A percentile compares a stretch with the other conserved stretches of the same genome.
These are phyloP conservation scores for Umimayanthus kanabou DNA, from an alignment of 92 coral and sea anemone species.

Conservation along the genomic window DNA sequence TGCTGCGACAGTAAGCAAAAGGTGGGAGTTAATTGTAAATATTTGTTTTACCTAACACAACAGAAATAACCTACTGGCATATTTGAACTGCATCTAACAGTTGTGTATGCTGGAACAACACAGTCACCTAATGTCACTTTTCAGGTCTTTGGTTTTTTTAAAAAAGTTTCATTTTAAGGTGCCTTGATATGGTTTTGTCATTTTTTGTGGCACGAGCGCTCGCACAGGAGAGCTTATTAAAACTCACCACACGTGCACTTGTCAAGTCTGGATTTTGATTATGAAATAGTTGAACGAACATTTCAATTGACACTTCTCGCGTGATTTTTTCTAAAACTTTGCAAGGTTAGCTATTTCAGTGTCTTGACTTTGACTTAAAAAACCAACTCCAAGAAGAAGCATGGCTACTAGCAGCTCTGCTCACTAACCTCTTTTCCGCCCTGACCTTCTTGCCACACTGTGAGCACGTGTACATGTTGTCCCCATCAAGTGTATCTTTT, in stretches of 20 bases:
- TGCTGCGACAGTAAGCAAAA: neutral
- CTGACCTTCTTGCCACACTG: conserved; percentile 99
- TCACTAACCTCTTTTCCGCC: conserved; percentile 90
- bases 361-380: no score
- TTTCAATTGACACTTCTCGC: no score
- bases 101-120: no score
- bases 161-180: neutral
- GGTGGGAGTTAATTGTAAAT: neutral
- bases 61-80: no score
- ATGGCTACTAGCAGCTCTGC: neutral
- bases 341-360: no score
- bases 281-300: no score
- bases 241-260: no score
- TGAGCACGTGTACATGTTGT: conserved; percentile 99
- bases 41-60: neutral
- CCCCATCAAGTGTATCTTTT: conserved; percentile 96
- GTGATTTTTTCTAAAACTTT: no score
- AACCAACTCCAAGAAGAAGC: neutral
- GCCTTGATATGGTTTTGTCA: no score
- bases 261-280: no score
- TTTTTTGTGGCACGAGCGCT: no score
- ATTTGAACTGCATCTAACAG: neutral
- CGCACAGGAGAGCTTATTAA: no score
- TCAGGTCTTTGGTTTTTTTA: neutral
- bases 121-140: neutral